Percentiles rank a stretch among this genome's conserved stretches.
These are phyloP conservation scores for Spialia ferax DNA, from an alignment of 2,888 invertebrate genomes.

Conservation along the genomic window DNA sequence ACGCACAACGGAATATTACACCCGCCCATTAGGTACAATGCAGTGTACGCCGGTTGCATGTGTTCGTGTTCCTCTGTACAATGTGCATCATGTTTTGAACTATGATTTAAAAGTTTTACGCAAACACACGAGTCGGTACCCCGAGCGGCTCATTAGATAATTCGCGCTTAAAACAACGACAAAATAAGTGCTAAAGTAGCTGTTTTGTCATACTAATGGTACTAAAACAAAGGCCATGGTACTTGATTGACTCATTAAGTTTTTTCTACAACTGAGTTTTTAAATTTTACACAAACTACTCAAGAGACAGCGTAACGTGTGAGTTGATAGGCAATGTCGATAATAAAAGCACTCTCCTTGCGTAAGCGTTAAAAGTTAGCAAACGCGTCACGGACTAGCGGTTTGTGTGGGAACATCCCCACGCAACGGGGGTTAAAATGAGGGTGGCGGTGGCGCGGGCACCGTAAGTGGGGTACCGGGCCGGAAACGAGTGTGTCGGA, in stretches of 20 bases:
- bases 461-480: conserved; percentile 71
- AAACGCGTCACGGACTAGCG: conserved; percentile 73
- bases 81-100: conserved; percentile 25
- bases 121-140: not conserved
- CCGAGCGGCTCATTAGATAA: not conserved
- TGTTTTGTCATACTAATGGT: not conserved
- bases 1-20: conserved; percentile 45
- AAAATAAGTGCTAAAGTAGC: not conserved
- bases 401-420: conserved; percentile 77
- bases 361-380: conserved; percentile 64
- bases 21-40: conserved; percentile 11
- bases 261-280: not conserved
- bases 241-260: not conserved
- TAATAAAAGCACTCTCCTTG: conserved; percentile 53
- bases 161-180: not conserved
- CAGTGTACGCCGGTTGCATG: conserved; percentile 29
- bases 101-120: not conserved
- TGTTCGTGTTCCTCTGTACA: not conserved
- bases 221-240: not conserved
- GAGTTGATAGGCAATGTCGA: not conserved
- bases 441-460: conserved; percentile 37
- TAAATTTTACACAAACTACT: not conserved
- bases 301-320: not conserved
- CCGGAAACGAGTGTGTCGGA: conserved; percentile 80
- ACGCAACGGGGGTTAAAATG: conserved; percentile 50